Conservation (phyloP, 1,140 invertebrate species). For the Drosophila tsacasi region DNA sequence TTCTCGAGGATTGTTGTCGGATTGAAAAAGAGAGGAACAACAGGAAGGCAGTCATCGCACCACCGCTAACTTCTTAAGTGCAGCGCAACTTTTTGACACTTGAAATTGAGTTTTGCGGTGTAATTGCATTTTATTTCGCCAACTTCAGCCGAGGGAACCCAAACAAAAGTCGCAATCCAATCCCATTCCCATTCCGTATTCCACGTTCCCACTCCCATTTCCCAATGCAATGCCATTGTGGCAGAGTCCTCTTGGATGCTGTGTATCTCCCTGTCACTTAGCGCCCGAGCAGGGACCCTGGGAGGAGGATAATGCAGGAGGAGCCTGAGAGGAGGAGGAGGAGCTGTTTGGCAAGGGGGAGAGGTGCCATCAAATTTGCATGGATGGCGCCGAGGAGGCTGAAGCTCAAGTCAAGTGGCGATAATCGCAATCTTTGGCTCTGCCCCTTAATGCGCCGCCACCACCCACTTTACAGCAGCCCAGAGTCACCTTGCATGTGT, state of each 20-base stretch:
- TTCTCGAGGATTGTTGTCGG: neutral
- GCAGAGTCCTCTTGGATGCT: conserved; percentile 18
- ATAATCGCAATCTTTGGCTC: conserved; percentile 66
- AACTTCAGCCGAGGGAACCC: conserved; percentile 30
- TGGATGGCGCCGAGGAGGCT: conserved; percentile 35
- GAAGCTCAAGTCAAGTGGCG: conserved; percentile 70
- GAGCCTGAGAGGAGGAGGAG: neutral
- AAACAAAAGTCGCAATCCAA: conserved; percentile 59
- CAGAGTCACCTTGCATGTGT: conserved; percentile 8
- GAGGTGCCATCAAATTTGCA: conserved; percentile 73
- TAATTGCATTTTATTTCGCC: conserved; percentile 81
- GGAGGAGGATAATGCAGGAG: neutral
- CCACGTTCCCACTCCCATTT: conserved; percentile 9
- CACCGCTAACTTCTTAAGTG: conserved; percentile 78
- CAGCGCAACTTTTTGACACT: conserved; percentile 80
- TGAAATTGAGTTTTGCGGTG: conserved; percentile 82
- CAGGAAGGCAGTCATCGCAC: neutral
- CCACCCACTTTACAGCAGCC: conserved; percentile 10
- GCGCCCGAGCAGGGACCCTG: conserved; percentile 1
- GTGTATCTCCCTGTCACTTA: conserved; percentile 37
- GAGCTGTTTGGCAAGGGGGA: neutral
- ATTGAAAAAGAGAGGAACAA: neutral
- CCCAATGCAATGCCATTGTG: conserved; percentile 22
- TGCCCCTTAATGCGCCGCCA: neutral
- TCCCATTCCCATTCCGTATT: conserved; percentile 30